Conservation (phyloP, 2,797 vertebrate species). For the Sebastes flavidus region DNA sequence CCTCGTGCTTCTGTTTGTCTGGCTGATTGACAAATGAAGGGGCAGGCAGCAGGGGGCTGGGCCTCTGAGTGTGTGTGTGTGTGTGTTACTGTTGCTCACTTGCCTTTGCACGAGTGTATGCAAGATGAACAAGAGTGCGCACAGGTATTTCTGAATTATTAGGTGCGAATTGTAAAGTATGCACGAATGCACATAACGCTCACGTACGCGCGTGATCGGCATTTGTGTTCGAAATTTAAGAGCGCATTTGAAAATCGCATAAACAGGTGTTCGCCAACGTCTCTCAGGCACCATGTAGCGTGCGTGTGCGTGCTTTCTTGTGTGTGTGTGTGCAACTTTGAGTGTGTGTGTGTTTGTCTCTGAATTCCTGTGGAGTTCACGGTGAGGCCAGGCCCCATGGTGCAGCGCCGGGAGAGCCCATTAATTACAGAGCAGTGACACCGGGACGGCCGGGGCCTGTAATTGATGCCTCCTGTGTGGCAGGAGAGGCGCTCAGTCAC, state of each 20-base stretch:
- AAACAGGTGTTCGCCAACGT: constrained; percentile 41
- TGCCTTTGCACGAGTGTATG: neutral
- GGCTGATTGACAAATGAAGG: constrained; percentile 81
- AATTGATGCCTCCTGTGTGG: constrained; percentile 85
- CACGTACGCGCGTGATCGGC: neutral
- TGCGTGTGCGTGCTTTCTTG: constrained; percentile 26
- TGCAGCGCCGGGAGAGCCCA: constrained; percentile 80
- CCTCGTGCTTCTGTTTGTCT: constrained; percentile 83
- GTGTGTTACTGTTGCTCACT: constrained; percentile 2
- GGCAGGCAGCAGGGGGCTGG: constrained; percentile 59
- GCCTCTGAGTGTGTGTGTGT: constrained; percentile 21
- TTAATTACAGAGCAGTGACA: constrained; percentile 87
- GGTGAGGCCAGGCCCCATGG: constrained; percentile 82
- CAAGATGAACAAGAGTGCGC: neutral
- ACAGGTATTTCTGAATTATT: constrained; percentile 17
- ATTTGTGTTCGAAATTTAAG: neutral
- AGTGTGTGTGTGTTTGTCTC: constrained; percentile 66
- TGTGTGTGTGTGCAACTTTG: constrained; percentile 54
- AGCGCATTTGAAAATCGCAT: constrained; percentile 20
- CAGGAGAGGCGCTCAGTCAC: constrained; percentile 79
- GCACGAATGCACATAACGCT: constrained; percentile 8
- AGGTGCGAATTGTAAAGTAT: neutral
- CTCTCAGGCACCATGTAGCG: constrained; percentile 9
- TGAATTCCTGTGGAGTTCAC: constrained; percentile 85
- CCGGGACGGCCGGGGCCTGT: constrained; percentile 76